Evolutionary conservation across 1,140 invertebrate genomes (phyloP).

Genomic region (Brachionus rubens): DNA sequence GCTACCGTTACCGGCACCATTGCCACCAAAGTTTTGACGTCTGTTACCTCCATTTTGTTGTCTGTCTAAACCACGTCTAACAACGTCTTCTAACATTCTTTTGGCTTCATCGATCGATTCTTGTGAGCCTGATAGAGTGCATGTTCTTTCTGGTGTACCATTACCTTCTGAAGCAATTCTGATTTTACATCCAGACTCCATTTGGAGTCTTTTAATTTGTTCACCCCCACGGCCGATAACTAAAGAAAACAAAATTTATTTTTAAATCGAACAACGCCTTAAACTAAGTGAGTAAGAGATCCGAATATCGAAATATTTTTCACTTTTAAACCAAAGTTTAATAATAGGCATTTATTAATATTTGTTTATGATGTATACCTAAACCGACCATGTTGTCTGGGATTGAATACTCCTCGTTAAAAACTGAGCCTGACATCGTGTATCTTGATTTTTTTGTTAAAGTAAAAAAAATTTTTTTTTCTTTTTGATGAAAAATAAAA

Average conservation of each 20-base stretch:
- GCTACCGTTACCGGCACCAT: too few relatives aligned
- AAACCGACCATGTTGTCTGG: slow-evolving; percentile 45
- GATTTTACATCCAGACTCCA: slow-evolving; percentile 92
- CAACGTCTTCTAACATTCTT: slow-evolving; percentile 39
- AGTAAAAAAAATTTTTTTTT: too few relatives aligned
- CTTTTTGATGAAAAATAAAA: too few relatives aligned
- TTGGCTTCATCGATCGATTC: slow-evolving; percentile 43
- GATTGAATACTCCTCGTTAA: slow-evolving; percentile 38
- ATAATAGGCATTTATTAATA: too few relatives aligned
- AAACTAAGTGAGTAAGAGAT: not conserved
- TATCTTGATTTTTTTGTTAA: too few relatives aligned
- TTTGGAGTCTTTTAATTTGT: slow-evolving; percentile 88
- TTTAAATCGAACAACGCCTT: too few relatives aligned
- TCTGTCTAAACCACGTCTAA: slow-evolving; percentile 22
- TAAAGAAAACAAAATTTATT: slow-evolving; percentile 5
- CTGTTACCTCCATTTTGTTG: not conserved
- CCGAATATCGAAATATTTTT: not conserved
- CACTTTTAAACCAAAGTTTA: slow-evolving; percentile 1
- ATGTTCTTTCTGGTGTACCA: slow-evolving; percentile 2
- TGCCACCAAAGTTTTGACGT: not conserved
- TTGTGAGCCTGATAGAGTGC: slow-evolving; percentile 38
- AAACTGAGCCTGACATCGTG: slow-evolving; percentile 28
- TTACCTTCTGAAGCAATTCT: slow-evolving; percentile 67
- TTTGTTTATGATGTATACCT: too few relatives aligned
- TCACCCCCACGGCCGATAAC: slow-evolving; percentile 83